phyloP scores from a whole-genome alignment of 2,797 vertebrate genomes.

The Poeciliopsis turneri region DNA sequence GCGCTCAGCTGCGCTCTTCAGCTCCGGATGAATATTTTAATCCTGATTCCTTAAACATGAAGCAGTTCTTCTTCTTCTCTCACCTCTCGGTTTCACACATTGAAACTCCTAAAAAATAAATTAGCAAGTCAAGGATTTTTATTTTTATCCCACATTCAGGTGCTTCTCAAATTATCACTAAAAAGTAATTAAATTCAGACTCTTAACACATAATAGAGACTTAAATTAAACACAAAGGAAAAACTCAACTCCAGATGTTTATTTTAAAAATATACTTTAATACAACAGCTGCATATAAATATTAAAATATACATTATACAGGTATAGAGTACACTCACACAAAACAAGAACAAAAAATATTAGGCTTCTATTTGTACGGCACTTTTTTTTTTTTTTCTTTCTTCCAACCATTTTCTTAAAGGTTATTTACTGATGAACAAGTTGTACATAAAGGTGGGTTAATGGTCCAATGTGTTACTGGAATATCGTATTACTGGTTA shows the following conservation, averaged over 20 bases:
- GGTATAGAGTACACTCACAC: conserved; percentile 81
- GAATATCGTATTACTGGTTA: conserved; percentile 58
- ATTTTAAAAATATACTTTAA: conserved; percentile 85
- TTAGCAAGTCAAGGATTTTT: not conserved
- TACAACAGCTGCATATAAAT: conserved; percentile 85
- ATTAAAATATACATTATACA: conserved; percentile 85
- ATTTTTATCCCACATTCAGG: not conserved
- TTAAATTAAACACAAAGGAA: not conserved
- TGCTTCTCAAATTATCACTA: not conserved
- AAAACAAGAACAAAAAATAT: conserved; percentile 74
- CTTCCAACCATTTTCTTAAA: conserved; percentile 58
- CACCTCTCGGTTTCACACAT: not conserved
- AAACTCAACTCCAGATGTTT: conserved; percentile 17
- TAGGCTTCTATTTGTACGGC: conserved; percentile 83
- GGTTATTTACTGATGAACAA: conserved; percentile 70
- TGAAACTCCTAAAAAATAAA: not conserved
- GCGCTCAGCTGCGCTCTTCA: conserved; percentile 13
- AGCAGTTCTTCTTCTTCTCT: not conserved
- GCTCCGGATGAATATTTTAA: not conserved
- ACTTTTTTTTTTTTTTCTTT: conserved; percentile 53
- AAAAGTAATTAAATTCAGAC: not conserved
- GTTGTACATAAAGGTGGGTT: conserved; percentile 70
- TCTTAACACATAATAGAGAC: not conserved
- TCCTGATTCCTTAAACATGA: not conserved
- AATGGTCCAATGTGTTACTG: conserved; percentile 66